Conservation (phyloP, 2,888 invertebrate species). For the Euplagia quadripunctaria region DNA sequence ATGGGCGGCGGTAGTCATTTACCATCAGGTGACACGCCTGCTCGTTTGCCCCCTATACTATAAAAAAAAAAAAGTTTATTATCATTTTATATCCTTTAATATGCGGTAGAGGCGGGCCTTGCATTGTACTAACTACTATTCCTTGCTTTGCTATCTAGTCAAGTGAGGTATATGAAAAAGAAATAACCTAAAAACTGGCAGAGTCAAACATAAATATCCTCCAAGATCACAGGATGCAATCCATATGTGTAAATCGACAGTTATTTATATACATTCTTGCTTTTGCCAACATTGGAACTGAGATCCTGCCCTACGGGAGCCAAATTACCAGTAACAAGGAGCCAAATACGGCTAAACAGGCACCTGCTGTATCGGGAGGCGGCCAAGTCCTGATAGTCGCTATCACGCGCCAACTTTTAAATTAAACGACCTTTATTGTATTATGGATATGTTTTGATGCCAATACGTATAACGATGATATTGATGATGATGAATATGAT, state of each 20-base stretch:
- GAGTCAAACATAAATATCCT: not conserved
- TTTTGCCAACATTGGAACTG: slow-evolving; percentile 60
- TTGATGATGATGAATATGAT: not conserved
- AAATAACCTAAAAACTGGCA: not conserved
- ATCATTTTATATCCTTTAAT: too few relatives aligned
- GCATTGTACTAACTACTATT: not conserved
- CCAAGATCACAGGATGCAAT: not conserved
- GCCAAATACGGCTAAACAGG: slow-evolving; percentile 65
- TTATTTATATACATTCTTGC: slow-evolving; percentile 15
- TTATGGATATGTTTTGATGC: not conserved
- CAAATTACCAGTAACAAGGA: slow-evolving; percentile 63
- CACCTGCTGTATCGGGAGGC: slow-evolving; percentile 65
- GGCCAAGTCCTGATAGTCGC: slow-evolving; percentile 59
- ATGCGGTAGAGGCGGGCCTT: too few relatives aligned
- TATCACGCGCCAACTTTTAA: slow-evolving; percentile 70
- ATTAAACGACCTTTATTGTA: slow-evolving; percentile 54
- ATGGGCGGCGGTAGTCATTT: too few relatives aligned
- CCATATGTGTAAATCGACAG: not conserved
- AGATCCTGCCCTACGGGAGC: slow-evolving; percentile 52
- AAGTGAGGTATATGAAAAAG: not conserved
- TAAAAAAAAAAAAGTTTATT: too few relatives aligned
- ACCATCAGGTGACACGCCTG: too few relatives aligned
- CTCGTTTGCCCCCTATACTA: too few relatives aligned
- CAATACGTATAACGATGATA: not conserved
- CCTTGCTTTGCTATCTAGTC: not conserved